phyloP scores from a whole-genome alignment of 1,140 invertebrate species.

The Papilio helenus region DNA sequence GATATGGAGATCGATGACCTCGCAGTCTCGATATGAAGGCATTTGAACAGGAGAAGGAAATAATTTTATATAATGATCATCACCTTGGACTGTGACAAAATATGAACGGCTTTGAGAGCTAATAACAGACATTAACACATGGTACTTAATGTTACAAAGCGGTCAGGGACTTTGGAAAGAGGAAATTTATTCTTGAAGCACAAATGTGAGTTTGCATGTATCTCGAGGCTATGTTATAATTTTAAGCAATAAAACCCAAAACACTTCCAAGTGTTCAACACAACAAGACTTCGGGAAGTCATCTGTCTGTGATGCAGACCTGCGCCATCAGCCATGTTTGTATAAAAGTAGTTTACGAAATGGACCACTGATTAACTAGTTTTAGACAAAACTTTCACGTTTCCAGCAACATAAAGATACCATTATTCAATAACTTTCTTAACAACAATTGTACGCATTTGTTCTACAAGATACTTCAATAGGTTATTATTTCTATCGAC shows the following conservation, averaged over 20 bases:
- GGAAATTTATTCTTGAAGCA: neutral
- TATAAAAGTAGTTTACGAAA: neutral
- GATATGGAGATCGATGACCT: slow-evolving; percentile 68
- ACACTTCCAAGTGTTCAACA: neutral
- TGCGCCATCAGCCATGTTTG: neutral
- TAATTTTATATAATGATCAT: slow-evolving; percentile 67
- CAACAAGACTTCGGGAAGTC: neutral
- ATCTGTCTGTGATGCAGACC: neutral
- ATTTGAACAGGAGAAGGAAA: slow-evolving; percentile 66
- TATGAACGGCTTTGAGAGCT: slow-evolving; percentile 45
- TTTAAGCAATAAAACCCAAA: neutral
- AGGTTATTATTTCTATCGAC: neutral
- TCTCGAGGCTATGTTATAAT: neutral
- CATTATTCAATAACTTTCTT: neutral
- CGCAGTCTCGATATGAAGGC: slow-evolving; percentile 62
- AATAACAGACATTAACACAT: slow-evolving; percentile 9
- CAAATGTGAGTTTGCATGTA: neutral
- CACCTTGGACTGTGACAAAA: slow-evolving; percentile 60
- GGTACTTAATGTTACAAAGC: slow-evolving; percentile 13
- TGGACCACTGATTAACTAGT: neutral
- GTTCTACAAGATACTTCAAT: neutral
- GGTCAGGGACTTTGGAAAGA: slow-evolving; percentile 12
- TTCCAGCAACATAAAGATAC: neutral
- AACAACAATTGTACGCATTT: neutral
- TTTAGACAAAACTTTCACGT: neutral